Evolutionary conservation across 1,140 invertebrate genomes (phyloP), one percentile per base, ranked within the genome.

Genomic region (Olivierus martensii): DNA sequence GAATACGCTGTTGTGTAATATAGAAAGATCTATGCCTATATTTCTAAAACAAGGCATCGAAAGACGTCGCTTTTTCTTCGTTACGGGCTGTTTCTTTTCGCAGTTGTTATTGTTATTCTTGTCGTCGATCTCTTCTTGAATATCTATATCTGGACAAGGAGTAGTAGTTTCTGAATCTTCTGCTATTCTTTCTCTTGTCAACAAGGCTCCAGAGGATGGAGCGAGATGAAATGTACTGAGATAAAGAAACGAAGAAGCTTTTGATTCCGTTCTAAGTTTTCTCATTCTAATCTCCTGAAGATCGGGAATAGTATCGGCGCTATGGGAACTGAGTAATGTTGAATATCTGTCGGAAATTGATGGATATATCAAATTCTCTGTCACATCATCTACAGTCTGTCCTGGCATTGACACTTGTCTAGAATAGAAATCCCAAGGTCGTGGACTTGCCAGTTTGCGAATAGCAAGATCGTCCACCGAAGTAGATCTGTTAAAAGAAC

Each of bases 221-320:
- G 56, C 58, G 14, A 59, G 51, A 43, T 59, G 52, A 28, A 54
- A 59, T 9, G 58, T 55, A 21, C 55, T 57, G 48, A 59, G 46
- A 35, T 58, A 59, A 43, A 58, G 50, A 21, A 59, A 58, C 9
- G 58, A 59, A n/a, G 58, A 59, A 28, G 46, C 37, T 46, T 35
- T 53, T 15, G 56, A 57, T 18, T 34, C 21, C 19, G 36, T 28
- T 6, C 12, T 45, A 14, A 19, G 11, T 3, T 52, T 28, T 28
- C 28, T 28, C 28, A 28, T 18, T 41, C 14, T 18, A 41, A 15
- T 41, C 17, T 18, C 14, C 39, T 41, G 14, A 15, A 41, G 17
- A 15, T 18, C 39, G 17, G 14, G 39, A 14, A 41, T 41, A 41
- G 39, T 18, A 41, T 41, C 39, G 14, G 17, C 39, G 17, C 39